Base-by-base conservation (phyloP, 2,797 vertebrate genomes). In the Austrolebias charrua region DNA sequence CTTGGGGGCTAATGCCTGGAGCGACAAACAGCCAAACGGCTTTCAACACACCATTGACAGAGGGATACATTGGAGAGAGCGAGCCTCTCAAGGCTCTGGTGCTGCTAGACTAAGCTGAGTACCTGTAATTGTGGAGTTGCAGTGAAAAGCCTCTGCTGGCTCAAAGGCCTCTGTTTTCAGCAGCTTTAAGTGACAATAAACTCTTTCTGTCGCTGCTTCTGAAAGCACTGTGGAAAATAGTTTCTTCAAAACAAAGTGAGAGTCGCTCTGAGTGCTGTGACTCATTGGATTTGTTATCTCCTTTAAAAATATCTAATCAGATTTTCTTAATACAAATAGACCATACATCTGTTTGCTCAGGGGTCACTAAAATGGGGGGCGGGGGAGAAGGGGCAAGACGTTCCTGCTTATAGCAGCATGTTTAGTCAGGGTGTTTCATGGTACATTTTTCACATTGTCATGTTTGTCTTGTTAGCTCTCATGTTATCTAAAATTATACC, bases 81-180 rank as follows among this genome's bases (percentile, higher is more conserved):
- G 83, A 67, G 74, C 72, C 86, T 89, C 89, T 91, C 84, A 78
- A 88, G 65, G 72, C 71, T 71, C 61, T 80, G 84, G 88, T 88
- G 90, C 93, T 95, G 94, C 94, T 90, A 95, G 93, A 95, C 93
- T 92, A 93, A 93, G 92, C 93, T 88, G 93, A 97, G 95, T 94
- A 90, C 94, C 94, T 95, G 77, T 95, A 94, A 96, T 96, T 95
- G 94, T 95, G 92, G 90, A 87, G 93, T 90, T 78, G 92, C 73
- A 91, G 93, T 93, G 91, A 94, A 93, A 93, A 93, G 91, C 92
- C 89, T 87, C 89, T 72, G 88, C 60, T 44, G 38, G 90, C 94
- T 96, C 92, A 92, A 94, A 82, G 94, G 93, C 91, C 91, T 94
- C 92, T 93, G 93, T 95, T 96, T 94, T 94, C 94, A 93, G 92